A percentile compares a stretch with the other conserved stretches of the same genome.
phyloP scores from a whole-genome alignment of 1,140 invertebrate species.

The Mesaphorura yosii region DNA sequence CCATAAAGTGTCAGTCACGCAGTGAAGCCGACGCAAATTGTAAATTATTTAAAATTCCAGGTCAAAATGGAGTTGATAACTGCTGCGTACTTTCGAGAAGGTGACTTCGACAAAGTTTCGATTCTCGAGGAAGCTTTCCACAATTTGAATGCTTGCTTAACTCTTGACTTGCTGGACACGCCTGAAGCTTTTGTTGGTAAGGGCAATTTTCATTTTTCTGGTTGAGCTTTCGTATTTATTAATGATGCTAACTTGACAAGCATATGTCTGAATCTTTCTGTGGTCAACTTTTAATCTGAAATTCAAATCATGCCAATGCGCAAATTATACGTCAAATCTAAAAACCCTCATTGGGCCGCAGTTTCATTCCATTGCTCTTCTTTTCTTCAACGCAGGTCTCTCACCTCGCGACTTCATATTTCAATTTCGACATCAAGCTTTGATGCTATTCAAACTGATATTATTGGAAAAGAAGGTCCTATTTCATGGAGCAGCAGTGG shows the following conservation, averaged over 20 bases:
- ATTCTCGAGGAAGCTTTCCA: conserved; percentile 84
- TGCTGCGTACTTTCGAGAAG: conserved; percentile 91
- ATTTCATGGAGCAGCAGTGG: conserved; percentile 86
- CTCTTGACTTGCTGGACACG: conserved; percentile 48
- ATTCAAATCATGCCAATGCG: not conserved
- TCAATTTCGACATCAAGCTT: conserved; percentile 79
- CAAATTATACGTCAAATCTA: not conserved
- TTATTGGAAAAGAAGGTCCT: conserved; percentile 80
- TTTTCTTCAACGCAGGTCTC: too few relatives aligned
- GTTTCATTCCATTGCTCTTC: too few relatives aligned
- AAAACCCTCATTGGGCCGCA: too few relatives aligned
- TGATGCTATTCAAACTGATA: conserved; percentile 86
- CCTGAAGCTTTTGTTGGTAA: conserved; percentile 70
- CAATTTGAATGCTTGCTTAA: conserved; percentile 76
- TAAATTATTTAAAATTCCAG: conserved; percentile 32
- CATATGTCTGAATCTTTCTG: conserved; percentile 1
- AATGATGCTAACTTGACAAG: conserved; percentile 1
- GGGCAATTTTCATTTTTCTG: conserved; percentile 21
- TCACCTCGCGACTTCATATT: conserved; percentile 67
- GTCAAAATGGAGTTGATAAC: conserved; percentile 91
- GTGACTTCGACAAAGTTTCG: conserved; percentile 80
- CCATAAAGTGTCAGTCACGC: too few relatives aligned
- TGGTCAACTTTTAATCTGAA: not conserved
- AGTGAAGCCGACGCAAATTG: too few relatives aligned
- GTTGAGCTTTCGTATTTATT: not conserved